A percentile compares a stretch with the other conserved stretches of the same genome.
These are phyloP conservation scores for Hydrocynus forskahlii DNA, from an alignment of 2,797 vertebrate genomes.

Conservation along the genomic window DNA sequence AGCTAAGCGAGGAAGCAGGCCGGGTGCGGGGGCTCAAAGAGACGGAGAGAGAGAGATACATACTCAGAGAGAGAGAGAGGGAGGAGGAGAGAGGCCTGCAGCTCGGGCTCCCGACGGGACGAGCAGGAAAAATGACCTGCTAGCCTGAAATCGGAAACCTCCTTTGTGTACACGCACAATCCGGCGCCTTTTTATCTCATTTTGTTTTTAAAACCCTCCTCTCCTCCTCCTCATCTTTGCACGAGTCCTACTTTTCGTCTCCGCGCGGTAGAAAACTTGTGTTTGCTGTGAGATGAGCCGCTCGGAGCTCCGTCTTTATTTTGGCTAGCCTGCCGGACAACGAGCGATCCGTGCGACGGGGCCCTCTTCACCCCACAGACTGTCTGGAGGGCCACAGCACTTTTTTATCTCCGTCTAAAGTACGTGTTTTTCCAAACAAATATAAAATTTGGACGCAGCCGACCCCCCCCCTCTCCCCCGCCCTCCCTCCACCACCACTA, in stretches of 20 bases:
- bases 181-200: conserved; percentile 36
- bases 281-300: conserved; percentile 27
- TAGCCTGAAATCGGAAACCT: conserved; percentile 67
- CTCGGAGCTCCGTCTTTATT: conserved; percentile 51
- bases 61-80: no score
- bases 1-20: neutral
- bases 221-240: neutral
- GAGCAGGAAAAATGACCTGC: conserved; percentile 73
- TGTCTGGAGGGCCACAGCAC: conserved; percentile 19
- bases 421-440: neutral
- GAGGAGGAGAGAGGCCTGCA: conserved; percentile 70
- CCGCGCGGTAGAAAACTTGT: conserved; percentile 19
- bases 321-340: conserved; percentile 40
- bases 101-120: conserved; percentile 72
- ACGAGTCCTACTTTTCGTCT: neutral
- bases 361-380: conserved; percentile 14
- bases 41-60: no score
- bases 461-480: neutral
- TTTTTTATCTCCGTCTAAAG: neutral
- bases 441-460: neutral
- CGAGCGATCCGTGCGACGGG: conserved; percentile 16
- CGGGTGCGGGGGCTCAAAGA: neutral
- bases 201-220: no score
- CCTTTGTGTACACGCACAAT: conserved; percentile 57
- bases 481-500: neutral